Evolutionary conservation across 2,797 vertebrate species (phyloP).

Genomic region (Melopsittacus undulatus): DNA sequence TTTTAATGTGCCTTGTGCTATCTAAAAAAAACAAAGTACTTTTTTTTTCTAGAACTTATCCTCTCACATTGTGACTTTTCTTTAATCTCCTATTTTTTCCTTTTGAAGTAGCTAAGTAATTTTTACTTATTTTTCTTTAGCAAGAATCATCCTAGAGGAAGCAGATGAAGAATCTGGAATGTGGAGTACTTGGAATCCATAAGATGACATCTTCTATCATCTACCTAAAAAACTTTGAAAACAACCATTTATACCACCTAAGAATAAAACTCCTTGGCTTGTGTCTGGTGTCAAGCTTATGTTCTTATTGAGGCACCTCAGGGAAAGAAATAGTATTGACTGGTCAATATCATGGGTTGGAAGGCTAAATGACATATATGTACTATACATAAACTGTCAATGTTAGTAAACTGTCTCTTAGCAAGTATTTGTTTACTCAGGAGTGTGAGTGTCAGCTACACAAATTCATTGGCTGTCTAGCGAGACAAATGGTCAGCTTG

Average conservation of each 20-base stretch:
- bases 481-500: background rate
- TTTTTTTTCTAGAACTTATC: background rate
- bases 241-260: background rate
- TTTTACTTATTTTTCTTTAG: background rate
- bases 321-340: background rate
- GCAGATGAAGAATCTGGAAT: background rate
- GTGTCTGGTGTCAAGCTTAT: accelerated
- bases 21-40: background rate
- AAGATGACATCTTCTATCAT: background rate
- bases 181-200: background rate
- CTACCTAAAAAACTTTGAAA: background rate
- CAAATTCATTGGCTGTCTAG: background rate
- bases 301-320: background rate
- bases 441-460: background rate
- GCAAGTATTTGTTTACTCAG: background rate
- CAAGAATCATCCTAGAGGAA: background rate
- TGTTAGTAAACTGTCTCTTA: background rate
- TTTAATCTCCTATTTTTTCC: background rate
- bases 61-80: background rate
- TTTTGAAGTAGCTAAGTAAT: background rate
- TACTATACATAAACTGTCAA: background rate
- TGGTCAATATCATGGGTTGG: accelerated
- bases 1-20: background rate
- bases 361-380: background rate
- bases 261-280: background rate